A percentile compares a stretch with the other conserved stretches of the same genome.
phyloP scores from a whole-genome alignment of 1,140 invertebrate species.

The Venustaconcha ellipsiformis region DNA sequence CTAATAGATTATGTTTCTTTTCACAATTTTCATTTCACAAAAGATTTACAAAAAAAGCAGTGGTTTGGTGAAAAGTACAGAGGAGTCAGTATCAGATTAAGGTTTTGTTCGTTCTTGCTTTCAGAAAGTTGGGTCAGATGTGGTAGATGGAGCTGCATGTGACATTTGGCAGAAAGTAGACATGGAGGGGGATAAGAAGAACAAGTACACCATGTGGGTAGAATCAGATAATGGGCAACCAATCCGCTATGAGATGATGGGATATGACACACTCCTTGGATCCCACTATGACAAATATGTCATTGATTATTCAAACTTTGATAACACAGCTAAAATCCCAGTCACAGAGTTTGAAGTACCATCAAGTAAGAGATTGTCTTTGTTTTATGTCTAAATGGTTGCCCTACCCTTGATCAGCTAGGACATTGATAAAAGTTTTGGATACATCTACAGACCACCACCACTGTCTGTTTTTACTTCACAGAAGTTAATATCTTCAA shows the following conservation, averaged over 20 bases:
- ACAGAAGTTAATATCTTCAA: too few relatives aligned
- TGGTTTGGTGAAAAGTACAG: too few relatives aligned
- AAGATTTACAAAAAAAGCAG: too few relatives aligned
- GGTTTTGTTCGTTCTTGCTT: not conserved
- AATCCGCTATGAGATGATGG: conserved; percentile 91
- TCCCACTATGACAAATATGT: conserved; percentile 98
- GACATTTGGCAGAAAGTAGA: conserved; percentile 82
- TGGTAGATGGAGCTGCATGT: conserved; percentile 49
- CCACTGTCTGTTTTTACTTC: too few relatives aligned
- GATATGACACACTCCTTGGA: conserved; percentile 90
- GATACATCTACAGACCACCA: too few relatives aligned
- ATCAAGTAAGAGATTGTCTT: conserved; percentile 36
- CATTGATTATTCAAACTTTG: conserved; percentile 83
- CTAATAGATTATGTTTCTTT: too few relatives aligned
- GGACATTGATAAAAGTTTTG: too few relatives aligned
- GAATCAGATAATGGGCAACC: conserved; percentile 70
- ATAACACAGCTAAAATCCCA: conserved; percentile 66
- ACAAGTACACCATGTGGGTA: conserved; percentile 80
- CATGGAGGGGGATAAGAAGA: conserved; percentile 81
- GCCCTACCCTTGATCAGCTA: too few relatives aligned
- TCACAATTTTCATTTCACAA: too few relatives aligned
- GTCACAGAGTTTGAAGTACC: conserved; percentile 35
- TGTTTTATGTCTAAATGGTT: not conserved
- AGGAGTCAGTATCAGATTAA: too few relatives aligned
- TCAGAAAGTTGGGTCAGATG: conserved; percentile 17